A percentile compares a stretch with the other conserved stretches of the same genome.
Conservation (phyloP, 2,888 invertebrate species). For the Carabus problematicus region DNA sequence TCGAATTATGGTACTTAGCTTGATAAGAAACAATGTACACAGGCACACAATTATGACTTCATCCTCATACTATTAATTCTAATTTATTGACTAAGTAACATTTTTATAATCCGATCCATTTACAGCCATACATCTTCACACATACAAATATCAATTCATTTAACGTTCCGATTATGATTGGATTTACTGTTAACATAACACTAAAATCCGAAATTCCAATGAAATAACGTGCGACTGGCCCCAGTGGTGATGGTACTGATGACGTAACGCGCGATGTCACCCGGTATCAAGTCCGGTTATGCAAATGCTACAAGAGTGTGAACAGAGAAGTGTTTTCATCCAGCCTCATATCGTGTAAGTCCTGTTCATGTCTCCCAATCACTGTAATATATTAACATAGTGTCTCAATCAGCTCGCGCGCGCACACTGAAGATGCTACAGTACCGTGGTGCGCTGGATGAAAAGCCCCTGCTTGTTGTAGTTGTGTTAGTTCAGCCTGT, state of each 20-base stretch:
- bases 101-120: too few species aligned
- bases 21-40: too few species aligned
- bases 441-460: background rate
- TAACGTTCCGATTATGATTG: too few species aligned
- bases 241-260: background rate
- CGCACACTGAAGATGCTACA: background rate
- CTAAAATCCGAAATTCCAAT: too few species aligned
- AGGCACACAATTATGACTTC: too few species aligned
- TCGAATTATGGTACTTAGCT: too few species aligned
- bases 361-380: slow-evolving; percentile 46
- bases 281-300: slow-evolving; percentile 24
- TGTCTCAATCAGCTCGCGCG: slow-evolving; percentile 48
- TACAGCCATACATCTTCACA: too few species aligned
- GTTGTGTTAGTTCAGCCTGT: background rate
- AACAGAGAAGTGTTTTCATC: slow-evolving; percentile 30
- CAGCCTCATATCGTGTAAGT: slow-evolving; percentile 16
- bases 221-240: background rate
- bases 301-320: slow-evolving; percentile 34
- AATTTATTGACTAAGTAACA: too few species aligned
- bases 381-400: slow-evolving; percentile 50
- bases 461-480: background rate
- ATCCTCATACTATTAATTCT: too few species aligned
- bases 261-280: background rate
- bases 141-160: too few species aligned
- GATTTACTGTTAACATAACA: too few species aligned